Evolutionary conservation across 2,888 invertebrate genomes (phyloP).

Genomic region (Cerceris ruficornis): DNA sequence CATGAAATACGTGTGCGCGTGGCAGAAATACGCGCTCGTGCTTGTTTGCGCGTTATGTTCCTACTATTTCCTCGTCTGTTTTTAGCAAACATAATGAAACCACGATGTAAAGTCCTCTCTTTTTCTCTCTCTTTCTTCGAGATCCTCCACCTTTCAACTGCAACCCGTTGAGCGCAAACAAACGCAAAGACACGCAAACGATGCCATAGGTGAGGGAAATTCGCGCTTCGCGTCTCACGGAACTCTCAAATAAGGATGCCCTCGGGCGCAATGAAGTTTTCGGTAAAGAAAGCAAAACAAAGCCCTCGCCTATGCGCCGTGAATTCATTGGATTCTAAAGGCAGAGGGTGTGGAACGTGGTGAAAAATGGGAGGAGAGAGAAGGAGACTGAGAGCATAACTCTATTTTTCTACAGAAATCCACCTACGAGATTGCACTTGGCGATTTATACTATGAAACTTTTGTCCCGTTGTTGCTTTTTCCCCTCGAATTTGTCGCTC

Average conservation of each 20-base stretch:
- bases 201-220: not conserved
- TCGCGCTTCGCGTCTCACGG: not conserved
- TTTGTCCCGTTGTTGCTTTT: not conserved
- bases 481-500: not conserved
- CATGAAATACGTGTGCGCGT: not conserved
- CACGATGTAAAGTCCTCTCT: constrained; percentile 25
- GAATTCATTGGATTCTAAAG: constrained; percentile 46
- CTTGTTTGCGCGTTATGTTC: not conserved
- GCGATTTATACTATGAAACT: constrained; percentile 25
- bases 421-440: constrained; percentile 16
- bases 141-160: too few relatives aligned
- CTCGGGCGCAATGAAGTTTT: constrained; percentile 20
- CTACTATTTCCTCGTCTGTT: constrained; percentile 16
- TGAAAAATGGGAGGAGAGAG: not conserved
- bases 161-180: too few relatives aligned
- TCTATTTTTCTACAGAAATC: not conserved
- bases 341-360: constrained; percentile 2
- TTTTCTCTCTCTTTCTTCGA: too few relatives aligned
- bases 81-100: constrained; percentile 32
- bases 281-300: constrained; percentile 34
- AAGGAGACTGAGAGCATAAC: not conserved
- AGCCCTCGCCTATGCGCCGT: not conserved
- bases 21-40: too few relatives aligned
- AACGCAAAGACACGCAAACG: not conserved
- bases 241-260: constrained; percentile 26